Evolutionary conservation across 2,888 invertebrate species (phyloP).

Genomic region (Ichneumoninae sp.): DNA sequence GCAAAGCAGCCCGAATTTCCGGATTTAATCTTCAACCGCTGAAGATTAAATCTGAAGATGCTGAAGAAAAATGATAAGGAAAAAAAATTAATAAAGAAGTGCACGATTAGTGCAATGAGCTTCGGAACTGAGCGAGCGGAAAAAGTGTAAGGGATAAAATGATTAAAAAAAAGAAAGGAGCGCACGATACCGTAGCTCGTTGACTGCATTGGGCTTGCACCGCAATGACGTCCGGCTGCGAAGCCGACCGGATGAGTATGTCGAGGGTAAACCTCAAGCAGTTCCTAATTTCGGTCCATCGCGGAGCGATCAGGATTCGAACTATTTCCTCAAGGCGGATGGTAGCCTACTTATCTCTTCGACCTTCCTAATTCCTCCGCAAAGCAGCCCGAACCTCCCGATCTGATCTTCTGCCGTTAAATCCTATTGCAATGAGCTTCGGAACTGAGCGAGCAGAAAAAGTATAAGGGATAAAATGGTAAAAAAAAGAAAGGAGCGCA

Average conservation of each 20-base stretch:
- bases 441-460: not conserved
- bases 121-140: not conserved
- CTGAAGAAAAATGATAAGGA: not conserved
- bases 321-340: not conserved
- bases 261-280: not conserved
- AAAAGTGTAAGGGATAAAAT: constrained; percentile 1
- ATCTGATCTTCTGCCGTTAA: not conserved
- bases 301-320: not conserved
- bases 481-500: not conserved
- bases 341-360: too few species aligned
- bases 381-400: too few species aligned
- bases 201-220: constrained; percentile 52
- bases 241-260: constrained; percentile 34
- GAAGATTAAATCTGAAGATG: too few species aligned
- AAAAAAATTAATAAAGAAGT: not conserved
- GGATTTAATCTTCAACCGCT: not conserved
- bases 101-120: not conserved
- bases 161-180: not conserved
- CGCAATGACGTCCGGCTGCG: constrained; percentile 57
- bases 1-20: too few species aligned
- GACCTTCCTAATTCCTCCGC: too few species aligned
- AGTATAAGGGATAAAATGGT: constrained; percentile 1
- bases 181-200: constrained; percentile 21
- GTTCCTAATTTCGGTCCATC: not conserved
- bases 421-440: not conserved